Evolutionary conservation across 2,797 vertebrate species (phyloP).

Genomic region (Chaunax sp.): DNA sequence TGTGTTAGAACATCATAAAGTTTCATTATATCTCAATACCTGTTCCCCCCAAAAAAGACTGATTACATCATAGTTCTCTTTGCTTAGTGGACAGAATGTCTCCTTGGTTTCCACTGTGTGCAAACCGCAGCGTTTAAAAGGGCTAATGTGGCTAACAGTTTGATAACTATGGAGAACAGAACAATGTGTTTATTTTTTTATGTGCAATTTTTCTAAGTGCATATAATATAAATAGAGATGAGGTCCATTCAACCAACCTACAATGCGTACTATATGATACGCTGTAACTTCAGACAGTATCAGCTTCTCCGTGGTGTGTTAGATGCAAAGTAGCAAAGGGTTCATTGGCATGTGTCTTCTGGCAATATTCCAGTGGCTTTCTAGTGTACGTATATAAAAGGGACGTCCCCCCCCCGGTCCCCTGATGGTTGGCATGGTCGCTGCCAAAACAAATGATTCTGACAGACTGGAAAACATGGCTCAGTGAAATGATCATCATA

Average conservation of each 20-base stretch:
- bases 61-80: conserved; percentile 28
- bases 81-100: conserved; percentile 33
- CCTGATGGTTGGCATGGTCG: too few relatives aligned
- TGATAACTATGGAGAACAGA: conserved; percentile 42
- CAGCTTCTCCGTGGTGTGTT: not conserved
- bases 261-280: not conserved
- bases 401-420: too few relatives aligned
- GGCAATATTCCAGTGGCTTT: too few relatives aligned
- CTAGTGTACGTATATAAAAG: too few relatives aligned
- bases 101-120: conserved; percentile 54
- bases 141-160: conserved; percentile 47
- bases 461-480: too few relatives aligned
- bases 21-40: conserved; percentile 23
- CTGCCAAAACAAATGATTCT: too few relatives aligned
- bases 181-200: conserved; percentile 4
- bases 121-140: conserved; percentile 33
- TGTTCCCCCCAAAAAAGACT: conserved; percentile 3
- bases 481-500: too few relatives aligned
- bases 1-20: conserved; percentile 5
- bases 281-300: not conserved
- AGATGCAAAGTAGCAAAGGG: too few relatives aligned
- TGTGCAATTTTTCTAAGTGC: not conserved
- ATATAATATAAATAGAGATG: not conserved
- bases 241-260: not conserved
- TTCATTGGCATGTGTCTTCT: too few relatives aligned